A percentile compares a stretch with the other conserved stretches of the same genome.
Conservation (phyloP, 2,113 vertebrate species). For the Ondatra zibethicus region DNA sequence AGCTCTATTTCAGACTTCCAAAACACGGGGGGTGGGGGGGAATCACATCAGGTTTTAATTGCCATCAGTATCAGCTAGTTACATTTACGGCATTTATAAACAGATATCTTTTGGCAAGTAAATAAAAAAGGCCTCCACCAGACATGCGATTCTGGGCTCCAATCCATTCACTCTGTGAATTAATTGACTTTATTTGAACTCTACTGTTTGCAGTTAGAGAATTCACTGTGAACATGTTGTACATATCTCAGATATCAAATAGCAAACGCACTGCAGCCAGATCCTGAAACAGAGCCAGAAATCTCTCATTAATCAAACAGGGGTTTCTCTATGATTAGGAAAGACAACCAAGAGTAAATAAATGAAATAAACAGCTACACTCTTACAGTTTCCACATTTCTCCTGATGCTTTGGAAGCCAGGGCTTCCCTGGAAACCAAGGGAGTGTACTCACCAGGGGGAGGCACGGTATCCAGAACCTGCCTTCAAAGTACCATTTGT, state of each 20-base stretch:
- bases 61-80: slow-evolving; percentile 87
- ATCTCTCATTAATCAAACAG: slow-evolving; percentile 89
- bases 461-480: neutral
- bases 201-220: slow-evolving; percentile 93
- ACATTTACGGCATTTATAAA: slow-evolving; percentile 89
- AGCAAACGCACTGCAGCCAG: slow-evolving; percentile 91
- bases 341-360: slow-evolving; percentile 87
- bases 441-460: neutral
- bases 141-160: slow-evolving; percentile 90
- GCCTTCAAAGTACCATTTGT: slow-evolving; percentile 34
- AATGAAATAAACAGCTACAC: slow-evolving; percentile 82
- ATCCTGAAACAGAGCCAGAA: slow-evolving; percentile 89
- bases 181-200: slow-evolving; percentile 93
- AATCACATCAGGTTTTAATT: slow-evolving; percentile 85
- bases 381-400: slow-evolving; percentile 32
- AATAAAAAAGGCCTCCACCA: slow-evolving; percentile 90
- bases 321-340: slow-evolving; percentile 88
- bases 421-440: neutral
- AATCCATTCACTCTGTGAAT: slow-evolving; percentile 92
- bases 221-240: slow-evolving; percentile 94
- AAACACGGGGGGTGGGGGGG: slow-evolving; percentile 76
- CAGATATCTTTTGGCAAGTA: slow-evolving; percentile 91
- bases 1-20: slow-evolving; percentile 86
- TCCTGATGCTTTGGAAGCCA: slow-evolving; percentile 13
- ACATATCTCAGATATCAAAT: slow-evolving; percentile 93